These are phyloP conservation scores for Saccostrea cuccullata DNA, from an alignment of 1,140 invertebrate species.

Conservation along the genomic window DNA sequence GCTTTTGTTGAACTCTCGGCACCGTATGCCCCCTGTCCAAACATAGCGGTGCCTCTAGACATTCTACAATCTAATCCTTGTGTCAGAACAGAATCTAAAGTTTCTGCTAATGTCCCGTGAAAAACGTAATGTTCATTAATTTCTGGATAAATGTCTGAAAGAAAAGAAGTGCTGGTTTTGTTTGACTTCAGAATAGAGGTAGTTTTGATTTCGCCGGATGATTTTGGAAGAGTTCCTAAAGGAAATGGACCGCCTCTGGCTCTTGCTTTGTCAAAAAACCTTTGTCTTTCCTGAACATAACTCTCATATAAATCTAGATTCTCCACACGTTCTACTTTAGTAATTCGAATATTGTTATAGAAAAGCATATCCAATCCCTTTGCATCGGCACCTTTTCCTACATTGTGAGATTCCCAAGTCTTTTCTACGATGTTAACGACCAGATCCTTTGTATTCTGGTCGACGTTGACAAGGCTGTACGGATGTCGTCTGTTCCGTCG, in stretches of 20 bases:
- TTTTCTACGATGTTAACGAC: constrained; percentile 59
- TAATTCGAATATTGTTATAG: constrained; percentile 60
- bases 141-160: constrained; percentile 60
- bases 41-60: constrained; percentile 62
- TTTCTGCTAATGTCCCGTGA: constrained; percentile 66
- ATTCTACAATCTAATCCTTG: constrained; percentile 66
- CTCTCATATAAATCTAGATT: constrained; percentile 63
- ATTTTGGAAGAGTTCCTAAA: constrained; percentile 44
- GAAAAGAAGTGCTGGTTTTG: neutral
- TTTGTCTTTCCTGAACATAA: constrained; percentile 61
- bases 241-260: constrained; percentile 39
- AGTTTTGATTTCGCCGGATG: constrained; percentile 57
- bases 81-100: constrained; percentile 56
- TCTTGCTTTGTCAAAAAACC: constrained; percentile 57
- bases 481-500: neutral
- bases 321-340: constrained; percentile 64
- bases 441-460: constrained; percentile 49
- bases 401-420: constrained; percentile 61
- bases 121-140: constrained; percentile 73
- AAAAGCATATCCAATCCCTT: constrained; percentile 48
- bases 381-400: constrained; percentile 65
- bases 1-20: constrained; percentile 71
- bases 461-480: constrained; percentile 50
- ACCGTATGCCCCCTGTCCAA: constrained; percentile 68
- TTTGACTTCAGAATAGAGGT: constrained; percentile 37